Conservation (phyloP, 2,113 vertebrate genomes). For the Chaetodon auriga region DNA sequence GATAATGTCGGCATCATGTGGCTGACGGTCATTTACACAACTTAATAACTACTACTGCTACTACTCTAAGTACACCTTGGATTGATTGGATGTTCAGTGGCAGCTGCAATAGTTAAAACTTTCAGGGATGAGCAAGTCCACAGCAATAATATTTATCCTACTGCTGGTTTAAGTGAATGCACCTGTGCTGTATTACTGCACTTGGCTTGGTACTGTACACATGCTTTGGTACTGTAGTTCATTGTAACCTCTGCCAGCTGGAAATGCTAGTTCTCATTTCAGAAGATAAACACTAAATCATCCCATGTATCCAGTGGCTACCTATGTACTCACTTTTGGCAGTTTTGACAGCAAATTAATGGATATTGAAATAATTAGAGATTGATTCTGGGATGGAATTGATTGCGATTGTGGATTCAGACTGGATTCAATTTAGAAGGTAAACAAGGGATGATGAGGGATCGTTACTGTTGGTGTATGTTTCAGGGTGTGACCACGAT, state of each 20-base stretch:
- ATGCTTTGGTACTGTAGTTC: not conserved
- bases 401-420: not conserved
- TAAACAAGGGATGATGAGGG: not conserved
- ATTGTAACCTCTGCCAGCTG: not conserved
- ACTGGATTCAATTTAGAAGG: not conserved
- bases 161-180: slow-evolving; percentile 6
- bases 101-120: not conserved
- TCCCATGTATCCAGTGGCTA: not conserved
- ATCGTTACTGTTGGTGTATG: not conserved
- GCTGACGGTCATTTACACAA: not conserved
- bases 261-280: slow-evolving; percentile 8
- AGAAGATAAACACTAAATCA: not conserved
- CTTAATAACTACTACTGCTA: not conserved
- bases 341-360: slow-evolving; percentile 1
- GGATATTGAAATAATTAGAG: no score
- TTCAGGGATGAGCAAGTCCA: slow-evolving; percentile 15
- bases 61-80: not conserved
- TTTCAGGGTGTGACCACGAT: not conserved
- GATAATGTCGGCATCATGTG: not conserved
- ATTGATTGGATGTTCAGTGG: not conserved
- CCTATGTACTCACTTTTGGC: not conserved
- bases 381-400: not conserved
- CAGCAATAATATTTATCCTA: slow-evolving; percentile 14
- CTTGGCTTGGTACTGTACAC: not conserved
- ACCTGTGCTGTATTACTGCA: not conserved